Base-by-base conservation (phyloP, 2,888 invertebrate genomes). In the Apeira syringaria region DNA sequence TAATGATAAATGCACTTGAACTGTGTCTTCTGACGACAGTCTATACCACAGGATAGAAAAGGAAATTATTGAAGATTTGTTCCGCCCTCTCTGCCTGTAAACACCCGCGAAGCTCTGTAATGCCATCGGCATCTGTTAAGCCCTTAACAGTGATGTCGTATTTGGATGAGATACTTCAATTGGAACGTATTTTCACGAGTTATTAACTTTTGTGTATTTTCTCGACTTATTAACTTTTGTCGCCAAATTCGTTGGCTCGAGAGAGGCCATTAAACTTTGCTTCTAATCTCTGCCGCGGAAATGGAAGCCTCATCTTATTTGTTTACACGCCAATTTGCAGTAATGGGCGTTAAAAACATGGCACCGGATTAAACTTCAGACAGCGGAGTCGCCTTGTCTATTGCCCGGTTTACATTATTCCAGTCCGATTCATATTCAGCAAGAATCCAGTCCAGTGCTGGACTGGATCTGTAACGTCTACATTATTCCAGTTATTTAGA, bases 301-400 rank as follows among this genome's bases (percentile, higher is more conserved):
- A 35, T 36, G 24, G 35, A 29, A 43, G 53, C 30, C 46, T 12
- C 32, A 6, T 44, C 47, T 39, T 49, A 47, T 54, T 54, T 51
- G 47, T 51, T 51, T 53, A 53, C 50, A 52, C 50, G 47, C 38
- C 49, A 53, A 50, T 56, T 48, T 48, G 45, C 46, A 44, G 51
- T 50, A 52, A 51, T 47, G 31, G 28, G 29, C 47, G 41, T 47
- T 51, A 42, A 40, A 39, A 46, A 46, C 39, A 31, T 22, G 34
- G 25, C 31, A 27, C 13, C 31, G 39, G 45, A 46, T 46, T 35
- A 31, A 39, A 31, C 45, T 39, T 22, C 33, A 44, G 37, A 33
- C 37, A 37, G 26, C 35, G 2, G 25, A 36, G 22, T 43, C 43
- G 22, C 17, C 33, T 32, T n/a, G n/a, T n/a, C n/a, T n/a, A n/a